These are phyloP conservation scores for Diplodus puntazzo DNA, from an alignment of 2,797 vertebrate genomes.

Conservation along the genomic window DNA sequence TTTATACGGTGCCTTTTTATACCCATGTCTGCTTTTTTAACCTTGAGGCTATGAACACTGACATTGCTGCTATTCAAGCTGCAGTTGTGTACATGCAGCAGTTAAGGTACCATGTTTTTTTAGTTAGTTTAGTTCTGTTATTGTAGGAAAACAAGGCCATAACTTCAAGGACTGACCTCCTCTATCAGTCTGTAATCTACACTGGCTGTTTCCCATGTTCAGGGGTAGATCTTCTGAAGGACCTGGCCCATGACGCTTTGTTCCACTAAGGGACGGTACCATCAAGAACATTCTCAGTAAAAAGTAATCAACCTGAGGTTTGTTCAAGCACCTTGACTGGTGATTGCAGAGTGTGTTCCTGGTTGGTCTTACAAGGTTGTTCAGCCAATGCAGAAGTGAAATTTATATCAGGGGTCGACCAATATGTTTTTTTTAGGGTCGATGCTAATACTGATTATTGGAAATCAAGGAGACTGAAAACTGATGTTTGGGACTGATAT, in stretches of 20 bases:
- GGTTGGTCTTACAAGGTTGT: background rate
- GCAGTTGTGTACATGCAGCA: background rate
- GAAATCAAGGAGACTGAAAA: too few relatives aligned
- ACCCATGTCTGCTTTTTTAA: constrained; percentile 1
- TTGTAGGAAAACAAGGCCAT: background rate
- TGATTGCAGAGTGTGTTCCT: background rate
- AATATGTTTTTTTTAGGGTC: background rate
- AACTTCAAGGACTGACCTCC: background rate
- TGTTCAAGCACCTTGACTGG: background rate
- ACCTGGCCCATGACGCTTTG: background rate
- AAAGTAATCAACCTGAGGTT: background rate
- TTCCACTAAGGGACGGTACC: background rate
- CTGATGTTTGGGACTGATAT: too few relatives aligned
- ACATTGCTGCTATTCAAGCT: background rate
- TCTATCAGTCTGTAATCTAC: background rate
- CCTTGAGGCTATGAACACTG: background rate
- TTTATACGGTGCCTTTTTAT: constrained; percentile 11
- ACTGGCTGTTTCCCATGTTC: background rate
- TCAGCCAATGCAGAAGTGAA: too few relatives aligned
- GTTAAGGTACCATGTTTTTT: background rate
- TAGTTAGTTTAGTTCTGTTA: background rate
- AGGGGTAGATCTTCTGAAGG: background rate
- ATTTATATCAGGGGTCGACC: background rate
- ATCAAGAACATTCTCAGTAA: too few relatives aligned
- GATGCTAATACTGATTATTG: too few relatives aligned